phyloP scores from a whole-genome alignment of 1,140 invertebrate genomes.

The Latrodectus geometricus region DNA sequence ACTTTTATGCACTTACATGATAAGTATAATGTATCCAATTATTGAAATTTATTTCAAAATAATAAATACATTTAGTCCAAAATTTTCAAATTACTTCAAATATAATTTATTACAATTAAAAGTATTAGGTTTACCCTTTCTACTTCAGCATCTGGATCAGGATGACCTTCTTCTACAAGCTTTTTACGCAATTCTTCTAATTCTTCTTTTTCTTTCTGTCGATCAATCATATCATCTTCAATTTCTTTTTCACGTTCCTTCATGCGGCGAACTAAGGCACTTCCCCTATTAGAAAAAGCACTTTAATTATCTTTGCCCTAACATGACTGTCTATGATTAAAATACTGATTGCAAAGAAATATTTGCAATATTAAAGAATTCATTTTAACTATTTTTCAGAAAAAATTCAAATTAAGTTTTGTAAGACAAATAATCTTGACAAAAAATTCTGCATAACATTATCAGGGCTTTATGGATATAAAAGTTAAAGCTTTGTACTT shows the following conservation, averaged over 20 bases:
- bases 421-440: too few relatives aligned
- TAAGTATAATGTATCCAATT: not conserved
- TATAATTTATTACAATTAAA: not conserved
- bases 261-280: constrained; percentile 86
- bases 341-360: too few relatives aligned
- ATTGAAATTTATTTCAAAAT: not conserved
- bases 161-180: constrained; percentile 82
- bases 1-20: not conserved
- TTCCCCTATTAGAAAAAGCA: constrained; percentile 74
- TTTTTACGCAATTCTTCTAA: constrained; percentile 88
- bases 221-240: constrained; percentile 88
- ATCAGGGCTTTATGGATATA: too few relatives aligned
- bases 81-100: not conserved
- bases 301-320: not conserved
- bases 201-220: constrained; percentile 91
- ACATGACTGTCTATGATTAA: not conserved
- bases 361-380: too few relatives aligned
- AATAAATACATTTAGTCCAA: not conserved
- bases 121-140: constrained; percentile 74
- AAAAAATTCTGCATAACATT: too few relatives aligned
- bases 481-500: too few relatives aligned
- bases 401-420: too few relatives aligned
- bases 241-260: constrained; percentile 92
- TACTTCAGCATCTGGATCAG: constrained; percentile 85
- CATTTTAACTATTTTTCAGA: too few relatives aligned